Percentiles rank a stretch among this genome's conserved stretches.
These are phyloP conservation scores for Stichodactyla helianthus DNA, from an alignment of 64 coral and sea anemone species.

Conservation along the genomic window DNA sequence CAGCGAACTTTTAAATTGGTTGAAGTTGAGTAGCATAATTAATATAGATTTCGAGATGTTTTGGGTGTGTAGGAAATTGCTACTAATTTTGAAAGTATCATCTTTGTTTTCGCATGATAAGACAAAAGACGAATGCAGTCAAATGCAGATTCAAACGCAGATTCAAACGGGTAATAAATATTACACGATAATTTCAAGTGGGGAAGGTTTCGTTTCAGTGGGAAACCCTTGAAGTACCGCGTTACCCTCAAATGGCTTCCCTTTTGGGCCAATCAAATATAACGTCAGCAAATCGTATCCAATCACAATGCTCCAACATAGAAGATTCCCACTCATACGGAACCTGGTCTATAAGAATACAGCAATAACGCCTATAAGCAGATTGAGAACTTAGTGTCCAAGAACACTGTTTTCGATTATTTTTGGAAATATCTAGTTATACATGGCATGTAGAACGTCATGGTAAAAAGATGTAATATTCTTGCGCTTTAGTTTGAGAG, in stretches of 20 bases:
- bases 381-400: neutral
- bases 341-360: neutral
- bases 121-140: neutral
- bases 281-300: neutral
- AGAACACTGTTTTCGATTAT: too few species aligned
- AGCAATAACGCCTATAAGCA: neutral
- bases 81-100: too few species aligned
- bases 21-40: too few species aligned
- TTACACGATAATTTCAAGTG: neutral
- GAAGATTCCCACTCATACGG: neutral
- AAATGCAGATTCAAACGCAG: neutral
- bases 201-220: neutral
- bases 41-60: too few species aligned
- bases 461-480: constrained; percentile 80
- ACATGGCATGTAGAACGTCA: constrained; percentile 72
- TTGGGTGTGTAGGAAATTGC: too few species aligned
- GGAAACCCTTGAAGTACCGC: neutral
- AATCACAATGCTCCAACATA: neutral
- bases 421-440: constrained; percentile 5
- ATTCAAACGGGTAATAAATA: neutral
- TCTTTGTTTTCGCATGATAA: too few species aligned
- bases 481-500: constrained; percentile 87
- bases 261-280: neutral
- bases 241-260: neutral
- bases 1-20: too few species aligned